phyloP scores from a whole-genome alignment of 1,140 invertebrate genomes.

The Drosophila ercepeae region DNA sequence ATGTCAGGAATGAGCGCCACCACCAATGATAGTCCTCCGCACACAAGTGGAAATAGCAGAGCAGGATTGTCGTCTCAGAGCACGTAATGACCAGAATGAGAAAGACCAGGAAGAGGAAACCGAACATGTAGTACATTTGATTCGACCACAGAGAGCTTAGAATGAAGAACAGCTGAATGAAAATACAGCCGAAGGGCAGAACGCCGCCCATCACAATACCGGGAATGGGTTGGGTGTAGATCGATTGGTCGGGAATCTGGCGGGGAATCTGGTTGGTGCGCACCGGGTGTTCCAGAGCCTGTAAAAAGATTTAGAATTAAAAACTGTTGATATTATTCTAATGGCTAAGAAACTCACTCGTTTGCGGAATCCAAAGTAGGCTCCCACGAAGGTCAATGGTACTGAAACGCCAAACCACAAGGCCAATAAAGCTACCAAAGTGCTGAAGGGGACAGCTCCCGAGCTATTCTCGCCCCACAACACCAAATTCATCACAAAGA shows the following conservation, averaged over 20 bases:
- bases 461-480: slow-evolving; percentile 97
- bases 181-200: slow-evolving; percentile 99
- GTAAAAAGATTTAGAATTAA: slow-evolving; percentile 46
- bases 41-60: slow-evolving; percentile 99
- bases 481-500: slow-evolving; percentile 98
- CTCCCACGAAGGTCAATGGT: slow-evolving; percentile 98
- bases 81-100: slow-evolving; percentile 99
- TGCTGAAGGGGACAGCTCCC: slow-evolving; percentile 98
- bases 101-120: slow-evolving; percentile 99
- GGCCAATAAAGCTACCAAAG: slow-evolving; percentile 97
- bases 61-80: slow-evolving; percentile 98
- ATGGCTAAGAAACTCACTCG: slow-evolving; percentile 87
- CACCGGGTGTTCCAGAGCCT: slow-evolving; percentile 98
- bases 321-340: neutral
- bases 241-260: slow-evolving; percentile 98
- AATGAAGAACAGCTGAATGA: slow-evolving; percentile 99
- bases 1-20: slow-evolving; percentile 95
- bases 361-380: slow-evolving; percentile 99
- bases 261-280: slow-evolving; percentile 99
- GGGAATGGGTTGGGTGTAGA: slow-evolving; percentile 97
- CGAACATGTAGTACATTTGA: slow-evolving; percentile 99
- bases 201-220: slow-evolving; percentile 99
- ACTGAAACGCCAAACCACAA: slow-evolving; percentile 99
- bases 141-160: slow-evolving; percentile 99
- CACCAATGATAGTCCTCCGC: slow-evolving; percentile 95